A percentile compares a stretch with the other conserved stretches of the same genome.
Conservation (phyloP, 2,797 vertebrate species). For the Coreius guichenoti region DNA sequence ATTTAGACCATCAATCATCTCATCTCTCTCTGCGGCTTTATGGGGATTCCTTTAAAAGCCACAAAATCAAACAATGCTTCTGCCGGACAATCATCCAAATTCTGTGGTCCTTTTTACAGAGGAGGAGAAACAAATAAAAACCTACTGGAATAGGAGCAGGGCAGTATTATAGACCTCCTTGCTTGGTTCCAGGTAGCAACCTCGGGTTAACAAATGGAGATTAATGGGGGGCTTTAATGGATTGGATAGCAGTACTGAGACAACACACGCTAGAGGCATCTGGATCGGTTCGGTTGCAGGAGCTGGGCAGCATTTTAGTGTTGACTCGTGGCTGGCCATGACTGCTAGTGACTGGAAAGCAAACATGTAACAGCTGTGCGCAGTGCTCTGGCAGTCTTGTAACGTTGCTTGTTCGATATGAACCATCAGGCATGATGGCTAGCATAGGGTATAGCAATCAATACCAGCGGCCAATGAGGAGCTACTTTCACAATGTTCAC, state of each 20-base stretch:
- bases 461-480: constrained; percentile 57
- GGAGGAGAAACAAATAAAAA: constrained; percentile 63
- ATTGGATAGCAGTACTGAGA: constrained; percentile 48
- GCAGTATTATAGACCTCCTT: constrained; percentile 11
- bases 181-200: constrained; percentile 5
- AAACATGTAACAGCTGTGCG: constrained; percentile 31
- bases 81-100: constrained; percentile 44
- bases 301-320: constrained; percentile 30
- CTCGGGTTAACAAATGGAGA: constrained; percentile 63
- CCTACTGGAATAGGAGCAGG: constrained; percentile 60
- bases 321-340: background rate
- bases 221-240: constrained; percentile 61
- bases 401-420: constrained; percentile 50
- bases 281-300: background rate
- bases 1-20: constrained; percentile 64
- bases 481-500: constrained; percentile 35
- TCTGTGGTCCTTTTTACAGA: constrained; percentile 61
- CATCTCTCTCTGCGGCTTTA: constrained; percentile 49
- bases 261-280: constrained; percentile 35
- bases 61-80: constrained; percentile 52
- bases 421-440: constrained; percentile 57
- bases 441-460: constrained; percentile 57
- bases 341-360: constrained; percentile 2
- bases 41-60: constrained; percentile 61
- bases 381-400: constrained; percentile 22